Percentiles rank a stretch among this genome's conserved stretches.
Conservation (phyloP, 2,113 vertebrate genomes). For the Gallinago undulata region DNA sequence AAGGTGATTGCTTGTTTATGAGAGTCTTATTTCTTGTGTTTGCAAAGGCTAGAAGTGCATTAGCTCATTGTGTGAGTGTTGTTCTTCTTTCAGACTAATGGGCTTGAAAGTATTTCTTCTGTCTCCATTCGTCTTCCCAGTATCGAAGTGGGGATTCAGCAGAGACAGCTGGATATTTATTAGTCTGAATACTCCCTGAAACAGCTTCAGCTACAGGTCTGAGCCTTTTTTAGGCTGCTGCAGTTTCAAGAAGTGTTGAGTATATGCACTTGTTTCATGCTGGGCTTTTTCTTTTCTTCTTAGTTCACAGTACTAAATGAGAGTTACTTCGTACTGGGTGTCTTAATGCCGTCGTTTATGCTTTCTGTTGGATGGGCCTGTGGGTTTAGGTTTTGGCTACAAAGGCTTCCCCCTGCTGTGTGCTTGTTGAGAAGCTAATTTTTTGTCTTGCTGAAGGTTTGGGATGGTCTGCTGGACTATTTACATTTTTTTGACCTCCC, state of each 20-base stretch:
- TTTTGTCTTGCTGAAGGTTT: background rate
- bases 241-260: background rate
- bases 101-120: background rate
- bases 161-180: background rate
- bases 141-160: background rate
- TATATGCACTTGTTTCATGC: background rate
- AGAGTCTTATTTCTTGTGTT: background rate
- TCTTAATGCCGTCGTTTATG: rapidly evolving
- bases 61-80: background rate
- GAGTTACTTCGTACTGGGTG: background rate
- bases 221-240: background rate
- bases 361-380: background rate
- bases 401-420: background rate
- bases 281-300: background rate
- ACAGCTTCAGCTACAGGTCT: background rate
- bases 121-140: background rate
- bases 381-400: background rate
- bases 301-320: background rate
- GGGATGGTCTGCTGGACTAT: background rate
- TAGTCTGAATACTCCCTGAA: background rate
- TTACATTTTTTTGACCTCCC: background rate
- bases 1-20: background rate
- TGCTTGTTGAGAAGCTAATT: background rate
- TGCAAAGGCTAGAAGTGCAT: background rate
- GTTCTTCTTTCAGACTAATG: background rate